Evolutionary conservation across 1,140 invertebrate species (phyloP).

Genomic region (Nebria ingens): DNA sequence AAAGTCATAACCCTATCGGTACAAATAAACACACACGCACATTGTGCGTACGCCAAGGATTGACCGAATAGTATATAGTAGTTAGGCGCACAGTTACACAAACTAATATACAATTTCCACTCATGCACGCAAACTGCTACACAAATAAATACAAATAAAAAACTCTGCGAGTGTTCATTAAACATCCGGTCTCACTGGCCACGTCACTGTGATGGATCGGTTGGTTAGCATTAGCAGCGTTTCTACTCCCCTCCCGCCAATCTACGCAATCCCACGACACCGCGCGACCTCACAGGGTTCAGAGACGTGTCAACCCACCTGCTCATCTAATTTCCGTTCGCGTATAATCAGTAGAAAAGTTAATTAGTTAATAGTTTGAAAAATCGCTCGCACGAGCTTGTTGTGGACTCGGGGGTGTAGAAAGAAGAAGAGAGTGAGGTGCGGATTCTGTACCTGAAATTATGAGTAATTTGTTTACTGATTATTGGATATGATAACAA

Average conservation of each 20-base stretch:
- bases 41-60: too few species aligned
- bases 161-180: background rate
- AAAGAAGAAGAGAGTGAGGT: too few species aligned
- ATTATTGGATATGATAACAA: slow-evolving; percentile 1
- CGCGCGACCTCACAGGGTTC: too few species aligned
- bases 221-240: background rate
- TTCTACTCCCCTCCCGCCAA: background rate
- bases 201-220: slow-evolving; percentile 3
- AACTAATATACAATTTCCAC: too few species aligned
- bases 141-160: background rate
- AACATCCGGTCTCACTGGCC: slow-evolving; percentile 2
- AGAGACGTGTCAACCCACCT: background rate
- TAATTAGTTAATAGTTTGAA: slow-evolving; percentile 10
- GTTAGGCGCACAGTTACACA: too few species aligned
- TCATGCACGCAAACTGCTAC: too few species aligned
- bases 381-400: background rate
- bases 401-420: background rate
- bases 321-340: background rate
- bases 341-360: slow-evolving; percentile 2
- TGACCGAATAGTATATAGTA: too few species aligned
- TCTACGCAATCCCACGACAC: background rate
- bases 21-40: too few species aligned
- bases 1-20: too few species aligned
- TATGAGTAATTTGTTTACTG: slow-evolving; percentile 1
- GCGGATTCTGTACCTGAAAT: background rate